Evolutionary conservation across 2,797 vertebrate genomes (phyloP).

Genomic region (Acanthis flammea): DNA sequence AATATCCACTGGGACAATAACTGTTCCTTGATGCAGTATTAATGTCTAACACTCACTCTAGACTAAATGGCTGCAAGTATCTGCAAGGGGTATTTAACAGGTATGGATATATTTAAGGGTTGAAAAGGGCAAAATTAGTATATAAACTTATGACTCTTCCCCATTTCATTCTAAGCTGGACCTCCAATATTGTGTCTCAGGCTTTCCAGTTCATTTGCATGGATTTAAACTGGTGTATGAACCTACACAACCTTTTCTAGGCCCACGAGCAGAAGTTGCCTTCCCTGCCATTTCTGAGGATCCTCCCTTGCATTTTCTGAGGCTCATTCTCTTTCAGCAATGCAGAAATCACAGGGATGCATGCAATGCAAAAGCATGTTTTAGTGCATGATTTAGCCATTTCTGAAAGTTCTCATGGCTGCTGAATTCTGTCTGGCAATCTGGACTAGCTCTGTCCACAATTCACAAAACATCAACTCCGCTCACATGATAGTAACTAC

Average conservation of each 20-base stretch:
- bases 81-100: not conserved
- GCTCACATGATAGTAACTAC: not conserved
- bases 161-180: not conserved
- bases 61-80: not conserved
- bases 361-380: not conserved
- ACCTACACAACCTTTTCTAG: not conserved
- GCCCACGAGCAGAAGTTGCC: not conserved
- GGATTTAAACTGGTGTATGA: not conserved
- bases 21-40: not conserved
- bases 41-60: not conserved
- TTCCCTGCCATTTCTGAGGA: not conserved
- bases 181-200: not conserved
- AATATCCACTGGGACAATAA: not conserved
- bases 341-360: not conserved
- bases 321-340: not conserved
- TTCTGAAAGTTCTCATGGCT: not conserved
- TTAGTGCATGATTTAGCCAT: not conserved
- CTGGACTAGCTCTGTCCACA: not conserved
- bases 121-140: not conserved
- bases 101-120: not conserved
- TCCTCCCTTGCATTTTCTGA: not conserved
- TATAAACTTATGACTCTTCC: not conserved
- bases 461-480: not conserved
- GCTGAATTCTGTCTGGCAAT: not conserved
- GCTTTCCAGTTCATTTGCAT: not conserved